phyloP scores from a whole-genome alignment of 2,888 invertebrate species.

The Liodrosophila aerea region DNA sequence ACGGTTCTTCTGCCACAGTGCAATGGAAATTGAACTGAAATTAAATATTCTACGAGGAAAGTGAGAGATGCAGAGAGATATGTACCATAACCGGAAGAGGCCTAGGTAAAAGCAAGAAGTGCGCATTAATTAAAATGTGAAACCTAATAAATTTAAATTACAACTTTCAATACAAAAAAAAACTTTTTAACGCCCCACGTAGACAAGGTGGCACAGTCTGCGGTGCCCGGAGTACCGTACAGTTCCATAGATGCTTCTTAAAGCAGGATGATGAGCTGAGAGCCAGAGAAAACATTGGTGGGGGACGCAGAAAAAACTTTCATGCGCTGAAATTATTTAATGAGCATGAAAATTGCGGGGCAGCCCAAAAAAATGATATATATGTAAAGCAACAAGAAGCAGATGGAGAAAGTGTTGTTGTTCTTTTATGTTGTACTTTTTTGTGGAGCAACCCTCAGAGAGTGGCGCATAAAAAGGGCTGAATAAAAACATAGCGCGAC shows the following conservation, averaged over 20 bases:
- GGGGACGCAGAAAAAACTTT: conserved; percentile 42
- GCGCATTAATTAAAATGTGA: conserved; percentile 76
- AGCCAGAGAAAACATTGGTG: background rate
- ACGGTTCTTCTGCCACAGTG: background rate
- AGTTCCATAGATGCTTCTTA: background rate
- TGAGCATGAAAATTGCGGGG: conserved; percentile 71
- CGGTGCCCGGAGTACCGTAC: background rate
- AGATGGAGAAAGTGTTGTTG: conserved; percentile 8
- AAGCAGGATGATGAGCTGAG: background rate
- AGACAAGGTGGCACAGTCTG: background rate
- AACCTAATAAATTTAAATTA: conserved; percentile 77
- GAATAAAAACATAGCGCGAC: conserved; percentile 65
- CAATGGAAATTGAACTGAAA: background rate
- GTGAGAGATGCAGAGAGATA: background rate
- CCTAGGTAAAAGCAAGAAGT: conserved; percentile 38
- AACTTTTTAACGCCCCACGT: conserved; percentile 64
- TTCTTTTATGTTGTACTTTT: conserved; percentile 5
- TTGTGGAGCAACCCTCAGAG: conserved; percentile 45
- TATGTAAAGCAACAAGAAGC: conserved; percentile 8
- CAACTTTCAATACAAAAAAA: conserved; percentile 65
- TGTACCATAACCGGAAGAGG: background rate
- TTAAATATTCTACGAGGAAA: background rate
- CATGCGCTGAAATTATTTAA: conserved; percentile 70
- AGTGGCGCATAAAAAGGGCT: conserved; percentile 41
- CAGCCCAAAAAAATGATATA: conserved; percentile 26